Percentiles rank a stretch among this genome's conserved stretches.
Conservation (phyloP, 2,113 vertebrate genomes). For the Gavialis gangeticus region DNA sequence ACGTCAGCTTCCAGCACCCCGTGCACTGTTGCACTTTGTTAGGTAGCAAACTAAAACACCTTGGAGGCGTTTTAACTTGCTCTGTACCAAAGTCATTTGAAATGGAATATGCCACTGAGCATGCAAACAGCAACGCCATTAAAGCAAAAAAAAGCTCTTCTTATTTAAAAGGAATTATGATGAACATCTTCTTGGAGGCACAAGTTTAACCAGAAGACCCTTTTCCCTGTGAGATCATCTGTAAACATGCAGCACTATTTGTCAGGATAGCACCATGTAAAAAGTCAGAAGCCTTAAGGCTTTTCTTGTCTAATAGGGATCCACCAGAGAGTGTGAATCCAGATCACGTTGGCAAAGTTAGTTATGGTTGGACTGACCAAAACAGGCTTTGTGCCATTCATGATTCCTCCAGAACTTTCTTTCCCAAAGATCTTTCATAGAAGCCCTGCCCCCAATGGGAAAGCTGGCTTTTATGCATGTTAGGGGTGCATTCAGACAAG, state of each 20-base stretch:
- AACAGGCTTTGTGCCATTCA: rapidly evolving
- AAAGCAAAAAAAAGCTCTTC: not conserved
- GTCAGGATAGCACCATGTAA: not conserved
- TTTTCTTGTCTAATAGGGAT: not conserved
- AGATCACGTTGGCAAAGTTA: not conserved
- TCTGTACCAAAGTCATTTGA: too few relatives aligned
- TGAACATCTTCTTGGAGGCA: not conserved
- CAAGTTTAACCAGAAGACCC: not conserved
- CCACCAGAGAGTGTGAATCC: not conserved
- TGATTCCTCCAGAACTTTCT: not conserved
- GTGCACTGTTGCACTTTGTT: too few relatives aligned
- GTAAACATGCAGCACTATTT: not conserved
- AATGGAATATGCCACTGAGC: too few relatives aligned
- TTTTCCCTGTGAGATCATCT: not conserved
- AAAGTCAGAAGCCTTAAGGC: not conserved
- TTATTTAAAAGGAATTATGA: not conserved
- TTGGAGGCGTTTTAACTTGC: too few relatives aligned
- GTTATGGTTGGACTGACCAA: not conserved
- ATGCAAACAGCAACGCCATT: too few relatives aligned
- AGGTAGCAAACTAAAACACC: too few relatives aligned
- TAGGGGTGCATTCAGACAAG: not conserved
- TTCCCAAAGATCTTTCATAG: not conserved
- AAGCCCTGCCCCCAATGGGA: not conserved
- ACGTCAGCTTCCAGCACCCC: too few relatives aligned
- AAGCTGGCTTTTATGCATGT: not conserved